Percentiles rank a stretch among this genome's conserved stretches.
phyloP scores from a whole-genome alignment of 2,113 vertebrate species.

The Pteruthius melanotis region DNA sequence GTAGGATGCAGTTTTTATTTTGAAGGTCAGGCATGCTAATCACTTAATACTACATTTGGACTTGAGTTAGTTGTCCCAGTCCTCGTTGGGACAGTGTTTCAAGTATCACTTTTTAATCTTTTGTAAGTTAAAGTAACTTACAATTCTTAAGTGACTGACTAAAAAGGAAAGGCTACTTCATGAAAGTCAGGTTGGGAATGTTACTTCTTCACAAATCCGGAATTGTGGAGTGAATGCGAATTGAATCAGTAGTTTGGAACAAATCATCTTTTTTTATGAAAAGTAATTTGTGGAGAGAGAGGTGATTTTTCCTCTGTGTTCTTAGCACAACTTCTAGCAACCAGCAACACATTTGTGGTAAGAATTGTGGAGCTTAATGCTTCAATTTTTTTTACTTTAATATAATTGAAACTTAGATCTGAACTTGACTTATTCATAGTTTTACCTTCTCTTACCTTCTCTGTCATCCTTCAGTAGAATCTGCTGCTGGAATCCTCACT shows the following conservation, averaged over 20 bases:
- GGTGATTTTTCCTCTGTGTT: neutral
- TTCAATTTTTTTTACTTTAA: neutral
- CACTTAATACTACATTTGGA: neutral
- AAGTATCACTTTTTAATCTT: neutral
- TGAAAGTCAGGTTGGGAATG: neutral
- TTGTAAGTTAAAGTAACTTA: neutral
- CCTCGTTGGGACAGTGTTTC: neutral
- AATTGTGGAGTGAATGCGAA: neutral
- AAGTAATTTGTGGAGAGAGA: neutral
- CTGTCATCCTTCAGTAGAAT: neutral
- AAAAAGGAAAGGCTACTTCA: neutral
- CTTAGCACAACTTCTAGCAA: neutral
- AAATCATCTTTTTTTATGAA: neutral
- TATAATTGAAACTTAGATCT: neutral
- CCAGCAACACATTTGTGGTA: neutral
- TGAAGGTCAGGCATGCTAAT: neutral
- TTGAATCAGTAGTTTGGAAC: neutral
- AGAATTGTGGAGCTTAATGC: neutral
- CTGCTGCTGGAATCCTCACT: neutral
- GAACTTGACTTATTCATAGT: neutral
- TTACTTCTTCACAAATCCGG: neutral
- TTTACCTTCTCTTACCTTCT: neutral
- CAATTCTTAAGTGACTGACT: neutral
- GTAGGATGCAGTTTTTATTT: neutral
- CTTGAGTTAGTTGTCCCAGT: neutral